Base-by-base conservation (phyloP, 1,140 invertebrate species). In the Helicoverpa armigera region DNA sequence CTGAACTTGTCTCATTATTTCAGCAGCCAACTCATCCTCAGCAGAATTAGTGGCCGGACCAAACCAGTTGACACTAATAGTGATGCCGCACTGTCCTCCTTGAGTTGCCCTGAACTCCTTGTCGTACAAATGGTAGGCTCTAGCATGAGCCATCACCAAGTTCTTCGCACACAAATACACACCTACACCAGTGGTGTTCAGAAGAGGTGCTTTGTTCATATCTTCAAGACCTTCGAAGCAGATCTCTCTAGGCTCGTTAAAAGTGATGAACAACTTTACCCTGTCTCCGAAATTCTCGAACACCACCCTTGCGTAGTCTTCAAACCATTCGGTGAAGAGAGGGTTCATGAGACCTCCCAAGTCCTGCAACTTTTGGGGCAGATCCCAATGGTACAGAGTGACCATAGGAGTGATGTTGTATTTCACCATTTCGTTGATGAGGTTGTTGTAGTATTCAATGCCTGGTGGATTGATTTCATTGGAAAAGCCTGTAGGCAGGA, bases 401-500 rank as follows among this genome's bases (percentile, higher is more conserved):
- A 96, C 89, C 29, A 92, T 82, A 0, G 91, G 86, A 58, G 95
- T 95, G 3, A 95, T 89, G 91, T 87, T 85, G 76, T 92, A 88
- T 81, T 89, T 89, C 0, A 88, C 84, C 89, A 86, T 91, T 85
- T 95, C 95, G 83, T 96, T 84, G 53, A 97, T 96, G 3, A 96
- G 88, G 50, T 96, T 95, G 81, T 96, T 95, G 88, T 97, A 97
- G 84, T 96, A 97, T 13, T 92, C 85, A 2, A 96, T 69, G 13
- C 95, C 96, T 7, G 85, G 86, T 81, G 94, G 86, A 83, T 95
- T 96, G 16, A 96, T 85, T 5, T 94, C 48, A 76, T 96, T 92
- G 0, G 91, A 54, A 16, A 92, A 92, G 51, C 96, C 96, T 73
- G 92, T 92, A 3, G 96, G 96, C 2, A 96, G 82, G 54, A 97